These are phyloP conservation scores for Lampris megalopsis DNA, from an alignment of 2,113 vertebrate genomes.

Conservation along the genomic window DNA sequence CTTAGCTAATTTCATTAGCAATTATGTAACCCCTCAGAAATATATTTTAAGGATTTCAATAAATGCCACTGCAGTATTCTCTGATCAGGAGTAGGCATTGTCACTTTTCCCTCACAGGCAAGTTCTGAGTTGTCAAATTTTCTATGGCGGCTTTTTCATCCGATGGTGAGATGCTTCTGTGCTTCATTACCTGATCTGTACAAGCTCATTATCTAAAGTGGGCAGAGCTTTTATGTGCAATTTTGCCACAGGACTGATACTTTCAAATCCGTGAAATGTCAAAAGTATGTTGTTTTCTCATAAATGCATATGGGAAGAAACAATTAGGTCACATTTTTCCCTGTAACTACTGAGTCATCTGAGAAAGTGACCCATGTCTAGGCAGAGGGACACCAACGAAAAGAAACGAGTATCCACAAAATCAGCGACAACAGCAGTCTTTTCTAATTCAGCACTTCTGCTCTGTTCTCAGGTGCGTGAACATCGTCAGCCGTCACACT, in stretches of 20 bases:
- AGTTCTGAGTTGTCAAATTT: not conserved
- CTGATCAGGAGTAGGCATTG: slow-evolving; percentile 15
- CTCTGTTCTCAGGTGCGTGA: not conserved
- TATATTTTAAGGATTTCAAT: slow-evolving; percentile 46
- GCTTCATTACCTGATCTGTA: not conserved
- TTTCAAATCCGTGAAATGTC: slow-evolving; percentile 22
- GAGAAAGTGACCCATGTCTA: too few species aligned
- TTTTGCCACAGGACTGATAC: not conserved
- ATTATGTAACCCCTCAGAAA: not conserved
- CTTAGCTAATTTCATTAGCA: not conserved
- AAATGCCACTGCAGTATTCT: slow-evolving; percentile 65
- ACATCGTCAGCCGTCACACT: not conserved
- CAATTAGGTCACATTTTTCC: not conserved
- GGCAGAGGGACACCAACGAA: too few species aligned
- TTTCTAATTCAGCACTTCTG: not conserved
- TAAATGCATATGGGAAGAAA: not conserved
- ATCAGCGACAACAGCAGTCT: not conserved
- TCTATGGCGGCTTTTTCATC: not conserved
- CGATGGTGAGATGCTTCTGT: not conserved
- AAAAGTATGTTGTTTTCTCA: not conserved
- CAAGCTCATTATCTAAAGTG: not conserved
- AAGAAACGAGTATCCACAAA: too few species aligned
- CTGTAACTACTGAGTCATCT: not conserved
- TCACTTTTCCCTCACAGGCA: not conserved
- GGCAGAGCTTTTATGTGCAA: not conserved